Conservation (phyloP, 2,888 invertebrate genomes). For the Cataglyphis livida region DNA sequence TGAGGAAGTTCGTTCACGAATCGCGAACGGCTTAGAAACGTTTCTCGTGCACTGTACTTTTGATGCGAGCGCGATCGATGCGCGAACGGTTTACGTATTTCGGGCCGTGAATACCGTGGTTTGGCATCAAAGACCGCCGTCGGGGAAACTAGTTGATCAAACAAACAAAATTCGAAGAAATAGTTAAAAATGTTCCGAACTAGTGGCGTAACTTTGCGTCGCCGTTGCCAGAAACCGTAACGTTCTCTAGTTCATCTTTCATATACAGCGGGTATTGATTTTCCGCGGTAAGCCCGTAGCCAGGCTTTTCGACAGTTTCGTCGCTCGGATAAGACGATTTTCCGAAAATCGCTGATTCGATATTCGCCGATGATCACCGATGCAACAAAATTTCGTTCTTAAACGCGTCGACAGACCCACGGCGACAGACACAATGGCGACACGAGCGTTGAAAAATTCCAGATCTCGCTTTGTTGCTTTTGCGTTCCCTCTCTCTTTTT, state of each 20-base stretch:
- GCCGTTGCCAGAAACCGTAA: constrained; percentile 45
- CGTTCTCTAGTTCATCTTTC: constrained; percentile 45
- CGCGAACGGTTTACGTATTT: constrained; percentile 49
- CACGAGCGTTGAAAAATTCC: constrained; percentile 34
- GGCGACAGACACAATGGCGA: not conserved
- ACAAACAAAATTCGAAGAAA: constrained; percentile 55
- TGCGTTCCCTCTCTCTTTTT: not conserved
- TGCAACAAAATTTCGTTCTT: not conserved
- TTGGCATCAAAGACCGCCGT: constrained; percentile 50
- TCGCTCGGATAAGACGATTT: constrained; percentile 37
- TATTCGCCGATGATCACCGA: constrained; percentile 3
- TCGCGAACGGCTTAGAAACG: constrained; percentile 48
- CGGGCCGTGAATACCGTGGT: constrained; percentile 28
- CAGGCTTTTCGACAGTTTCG: constrained; percentile 41
- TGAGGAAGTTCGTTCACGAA: constrained; percentile 41
- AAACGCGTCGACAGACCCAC: not conserved
- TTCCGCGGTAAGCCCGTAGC: not conserved
- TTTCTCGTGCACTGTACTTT: constrained; percentile 52
- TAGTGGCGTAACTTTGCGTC: constrained; percentile 33
- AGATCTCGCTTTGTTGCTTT: constrained; percentile 19
- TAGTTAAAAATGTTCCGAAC: constrained; percentile 44
- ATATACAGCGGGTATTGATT: constrained; percentile 39
- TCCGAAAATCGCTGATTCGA: constrained; percentile 25
- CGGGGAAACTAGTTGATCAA: constrained; percentile 51
- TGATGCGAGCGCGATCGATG: constrained; percentile 54